A percentile compares a stretch with the other conserved stretches of the same genome.
Evolutionary conservation across 2,888 invertebrate species (phyloP).

Genomic region (Sicus ferrugineus): DNA sequence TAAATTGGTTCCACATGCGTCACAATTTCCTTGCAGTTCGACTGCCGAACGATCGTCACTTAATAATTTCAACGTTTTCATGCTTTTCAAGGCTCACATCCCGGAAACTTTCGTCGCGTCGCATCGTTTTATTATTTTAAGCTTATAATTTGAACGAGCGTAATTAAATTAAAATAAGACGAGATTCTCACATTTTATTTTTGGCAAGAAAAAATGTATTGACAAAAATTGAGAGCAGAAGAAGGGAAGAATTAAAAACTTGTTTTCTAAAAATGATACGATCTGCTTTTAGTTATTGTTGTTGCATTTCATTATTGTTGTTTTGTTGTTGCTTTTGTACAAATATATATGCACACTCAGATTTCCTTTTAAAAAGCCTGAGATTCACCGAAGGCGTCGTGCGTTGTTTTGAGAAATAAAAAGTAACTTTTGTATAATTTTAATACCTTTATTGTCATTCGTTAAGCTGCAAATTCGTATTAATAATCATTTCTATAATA

Average conservation of each 20-base stretch:
- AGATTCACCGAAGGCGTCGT: background rate
- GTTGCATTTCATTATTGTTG: background rate
- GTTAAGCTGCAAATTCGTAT: too few relatives aligned
- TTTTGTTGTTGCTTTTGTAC: background rate
- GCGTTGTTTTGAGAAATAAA: background rate
- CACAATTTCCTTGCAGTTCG: too few relatives aligned
- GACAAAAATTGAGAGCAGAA: background rate
- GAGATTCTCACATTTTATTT: background rate
- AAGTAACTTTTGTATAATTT: too few relatives aligned
- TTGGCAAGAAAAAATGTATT: slow-evolving; percentile 16
- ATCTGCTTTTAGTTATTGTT: background rate
- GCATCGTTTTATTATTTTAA: background rate
- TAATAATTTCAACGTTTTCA: background rate
- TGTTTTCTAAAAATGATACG: background rate
- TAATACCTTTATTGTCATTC: too few relatives aligned
- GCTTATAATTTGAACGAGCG: background rate
- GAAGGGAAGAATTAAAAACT: background rate
- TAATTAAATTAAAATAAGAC: background rate
- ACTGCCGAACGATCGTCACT: too few relatives aligned
- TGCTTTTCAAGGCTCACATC: background rate
- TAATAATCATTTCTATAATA: too few relatives aligned
- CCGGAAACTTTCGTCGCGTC: background rate
- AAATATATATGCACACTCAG: background rate
- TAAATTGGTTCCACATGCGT: too few relatives aligned
- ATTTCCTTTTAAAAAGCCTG: background rate